A percentile compares a stretch with the other conserved stretches of the same genome.
These are phyloP conservation scores for Pleuronectes platessa DNA, from an alignment of 2,113 vertebrate genomes.

Conservation along the genomic window DNA sequence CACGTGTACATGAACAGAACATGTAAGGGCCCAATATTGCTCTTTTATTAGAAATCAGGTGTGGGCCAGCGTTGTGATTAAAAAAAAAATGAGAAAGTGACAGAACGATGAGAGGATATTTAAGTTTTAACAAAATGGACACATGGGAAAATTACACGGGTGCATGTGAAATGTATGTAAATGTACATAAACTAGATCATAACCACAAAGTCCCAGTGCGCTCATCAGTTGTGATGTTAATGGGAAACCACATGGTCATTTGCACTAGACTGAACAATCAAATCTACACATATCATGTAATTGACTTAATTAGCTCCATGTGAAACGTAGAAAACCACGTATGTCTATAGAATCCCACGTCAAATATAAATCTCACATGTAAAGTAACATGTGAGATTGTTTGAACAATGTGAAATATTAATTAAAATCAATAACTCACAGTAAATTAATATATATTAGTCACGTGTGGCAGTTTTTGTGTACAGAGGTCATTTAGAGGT, in stretches of 20 bases:
- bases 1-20: no score
- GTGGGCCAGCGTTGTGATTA: no score
- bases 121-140: background rate
- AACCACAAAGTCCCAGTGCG: background rate
- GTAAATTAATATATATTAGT: background rate
- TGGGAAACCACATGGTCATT: background rate
- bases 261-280: background rate
- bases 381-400: background rate
- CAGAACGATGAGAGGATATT: no score
- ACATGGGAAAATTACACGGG: background rate
- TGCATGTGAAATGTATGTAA: background rate
- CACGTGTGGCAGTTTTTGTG: background rate
- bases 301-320: background rate
- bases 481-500: background rate
- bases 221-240: background rate
- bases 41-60: no score
- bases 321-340: background rate
- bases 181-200: background rate
- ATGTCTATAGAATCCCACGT: background rate
- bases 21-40: no score
- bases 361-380: background rate
- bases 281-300: background rate
- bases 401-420: background rate
- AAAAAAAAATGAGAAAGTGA: no score
- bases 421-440: background rate